A percentile compares a stretch with the other conserved stretches of the same genome.
Evolutionary conservation across 2,888 invertebrate genomes (phyloP).

Genomic region (Macrophya alboannulata): DNA sequence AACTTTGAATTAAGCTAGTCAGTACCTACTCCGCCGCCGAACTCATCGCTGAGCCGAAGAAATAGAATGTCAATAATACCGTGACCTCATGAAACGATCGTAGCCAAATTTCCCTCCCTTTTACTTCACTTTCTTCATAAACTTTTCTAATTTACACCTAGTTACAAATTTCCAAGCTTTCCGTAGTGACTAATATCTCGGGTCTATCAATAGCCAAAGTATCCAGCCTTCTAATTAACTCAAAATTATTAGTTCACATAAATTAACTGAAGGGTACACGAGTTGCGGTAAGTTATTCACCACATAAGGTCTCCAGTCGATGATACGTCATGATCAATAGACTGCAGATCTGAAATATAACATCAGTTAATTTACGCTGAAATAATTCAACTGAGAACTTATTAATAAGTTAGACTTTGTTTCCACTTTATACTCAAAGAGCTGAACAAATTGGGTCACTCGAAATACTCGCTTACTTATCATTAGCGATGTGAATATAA

Average conservation of each 20-base stretch:
- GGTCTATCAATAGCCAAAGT: not conserved
- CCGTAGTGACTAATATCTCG: not conserved
- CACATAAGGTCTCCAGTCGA: not conserved
- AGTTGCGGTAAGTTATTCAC: not conserved
- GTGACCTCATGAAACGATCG: not conserved
- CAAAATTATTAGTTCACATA: constrained; percentile 23
- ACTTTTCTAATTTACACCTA: not conserved
- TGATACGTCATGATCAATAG: not conserved
- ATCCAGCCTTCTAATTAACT: not conserved
- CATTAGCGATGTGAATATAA: not conserved
- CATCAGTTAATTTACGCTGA: not conserved
- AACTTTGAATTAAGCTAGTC: not conserved
- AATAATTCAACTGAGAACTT: not conserved
- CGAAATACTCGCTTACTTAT: not conserved
- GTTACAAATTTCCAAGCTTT: not conserved
- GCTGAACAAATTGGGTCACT: constrained; percentile 8
- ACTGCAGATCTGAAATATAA: not conserved
- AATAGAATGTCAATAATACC: not conserved
- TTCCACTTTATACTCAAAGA: not conserved
- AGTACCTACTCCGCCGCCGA: not conserved
- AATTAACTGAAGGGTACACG: not conserved
- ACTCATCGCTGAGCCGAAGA: not conserved
- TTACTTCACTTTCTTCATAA: not conserved
- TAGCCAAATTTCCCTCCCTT: not conserved
- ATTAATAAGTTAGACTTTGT: not conserved